These are phyloP conservation scores for Polydrusus pterygomalis DNA, from an alignment of 2,888 invertebrate genomes.

Conservation along the genomic window DNA sequence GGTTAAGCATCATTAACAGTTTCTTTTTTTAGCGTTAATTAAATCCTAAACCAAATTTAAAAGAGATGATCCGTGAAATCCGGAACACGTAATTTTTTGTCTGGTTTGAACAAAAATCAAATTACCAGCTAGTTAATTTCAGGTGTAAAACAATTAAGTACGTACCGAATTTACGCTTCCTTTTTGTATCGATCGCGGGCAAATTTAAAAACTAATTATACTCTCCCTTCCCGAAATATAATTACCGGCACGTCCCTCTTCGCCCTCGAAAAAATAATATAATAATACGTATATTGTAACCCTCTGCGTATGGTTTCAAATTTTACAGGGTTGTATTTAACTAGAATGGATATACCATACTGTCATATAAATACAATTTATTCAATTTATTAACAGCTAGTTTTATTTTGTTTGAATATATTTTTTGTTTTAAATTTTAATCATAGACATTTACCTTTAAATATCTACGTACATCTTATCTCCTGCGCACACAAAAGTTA, in stretches of 20 bases:
- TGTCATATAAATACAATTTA: too few species aligned
- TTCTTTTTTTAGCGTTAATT: constrained; percentile 26
- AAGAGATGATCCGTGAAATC: constrained; percentile 42
- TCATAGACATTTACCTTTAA: too few species aligned
- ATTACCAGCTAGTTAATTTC: constrained; percentile 49
- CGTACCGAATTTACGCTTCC: constrained; percentile 52
- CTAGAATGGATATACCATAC: too few species aligned
- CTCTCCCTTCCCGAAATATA: constrained; percentile 68
- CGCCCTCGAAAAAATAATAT: constrained; percentile 55
- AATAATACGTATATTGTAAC: constrained; percentile 52
- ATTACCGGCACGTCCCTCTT: constrained; percentile 62
- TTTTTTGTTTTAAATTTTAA: too few species aligned
- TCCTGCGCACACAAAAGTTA: too few species aligned
- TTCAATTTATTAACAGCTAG: too few species aligned
- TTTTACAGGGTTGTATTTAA: constrained; percentile 28
- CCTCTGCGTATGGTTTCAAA: constrained; percentile 42
- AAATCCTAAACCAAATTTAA: constrained; percentile 38
- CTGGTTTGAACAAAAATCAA: constrained; percentile 45
- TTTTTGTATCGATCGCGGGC: constrained; percentile 62
- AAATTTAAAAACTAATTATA: constrained; percentile 71
- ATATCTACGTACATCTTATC: too few species aligned
- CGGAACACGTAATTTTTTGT: constrained; percentile 46
- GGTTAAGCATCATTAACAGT: background rate
- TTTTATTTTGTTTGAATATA: too few species aligned
- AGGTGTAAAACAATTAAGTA: constrained; percentile 56